Evolutionary conservation across 2,797 vertebrate genomes (phyloP).

Genomic region (Cyprinella venusta): DNA sequence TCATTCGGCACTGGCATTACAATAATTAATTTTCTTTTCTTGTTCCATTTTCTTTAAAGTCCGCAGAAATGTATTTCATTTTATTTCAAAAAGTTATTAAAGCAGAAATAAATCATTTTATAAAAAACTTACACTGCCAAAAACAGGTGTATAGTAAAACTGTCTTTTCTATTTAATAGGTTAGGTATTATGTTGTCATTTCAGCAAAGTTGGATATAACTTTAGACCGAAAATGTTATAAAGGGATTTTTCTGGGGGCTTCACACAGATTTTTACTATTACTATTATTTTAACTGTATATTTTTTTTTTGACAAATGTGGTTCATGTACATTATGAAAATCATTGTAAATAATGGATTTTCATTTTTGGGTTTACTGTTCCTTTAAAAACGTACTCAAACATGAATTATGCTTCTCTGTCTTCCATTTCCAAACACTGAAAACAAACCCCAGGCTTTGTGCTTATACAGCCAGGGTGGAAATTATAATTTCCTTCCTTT

Average conservation of each 20-base stretch:
- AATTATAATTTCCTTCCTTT: conserved; percentile 46
- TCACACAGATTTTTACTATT: too few species aligned
- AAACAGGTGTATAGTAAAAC: not conserved
- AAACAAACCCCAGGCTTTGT: conserved; percentile 55
- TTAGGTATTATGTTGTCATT: not conserved
- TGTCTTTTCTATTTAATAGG: not conserved
- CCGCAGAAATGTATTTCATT: not conserved
- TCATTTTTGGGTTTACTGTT: not conserved
- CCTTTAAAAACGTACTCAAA: not conserved
- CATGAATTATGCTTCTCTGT: conserved; percentile 7
- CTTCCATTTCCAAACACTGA: conserved; percentile 31
- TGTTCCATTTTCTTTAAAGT: not conserved
- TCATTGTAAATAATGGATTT: not conserved
- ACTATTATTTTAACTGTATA: too few species aligned
- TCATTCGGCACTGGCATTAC: not conserved
- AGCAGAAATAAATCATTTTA: not conserved
- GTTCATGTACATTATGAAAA: not conserved
- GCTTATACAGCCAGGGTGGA: conserved; percentile 44
- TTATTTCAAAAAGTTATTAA: not conserved
- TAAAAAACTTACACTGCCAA: not conserved
- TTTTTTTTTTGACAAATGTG: not conserved
- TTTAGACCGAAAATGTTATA: too few species aligned
- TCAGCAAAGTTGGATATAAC: not conserved
- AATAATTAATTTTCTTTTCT: not conserved
- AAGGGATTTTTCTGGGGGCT: too few species aligned